Evolutionary conservation across 2,888 invertebrate genomes (phyloP).

Genomic region (Dicyrtoma fusca): DNA sequence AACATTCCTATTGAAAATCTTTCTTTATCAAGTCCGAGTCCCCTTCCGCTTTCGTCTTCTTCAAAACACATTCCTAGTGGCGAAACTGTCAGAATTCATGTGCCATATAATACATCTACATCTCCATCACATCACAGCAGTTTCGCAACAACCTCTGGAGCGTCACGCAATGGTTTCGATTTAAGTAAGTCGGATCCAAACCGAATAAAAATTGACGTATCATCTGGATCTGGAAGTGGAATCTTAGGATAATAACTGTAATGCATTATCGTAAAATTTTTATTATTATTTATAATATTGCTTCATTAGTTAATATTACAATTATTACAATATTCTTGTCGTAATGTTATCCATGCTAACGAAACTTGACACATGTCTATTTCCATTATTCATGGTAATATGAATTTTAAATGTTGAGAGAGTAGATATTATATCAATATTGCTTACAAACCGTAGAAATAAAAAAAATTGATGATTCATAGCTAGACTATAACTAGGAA

Average conservation of each 20-base stretch:
- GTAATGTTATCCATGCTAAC: constrained; percentile 22
- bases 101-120: constrained; percentile 49
- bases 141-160: constrained; percentile 34
- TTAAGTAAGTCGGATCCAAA: constrained; percentile 54
- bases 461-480: constrained; percentile 18
- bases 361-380: constrained; percentile 20
- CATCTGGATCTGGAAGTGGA: constrained; percentile 39
- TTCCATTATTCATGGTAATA: constrained; percentile 21
- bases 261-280: constrained; percentile 18
- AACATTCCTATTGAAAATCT: constrained; percentile 34
- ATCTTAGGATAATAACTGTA: constrained; percentile 27
- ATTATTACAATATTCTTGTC: constrained; percentile 20
- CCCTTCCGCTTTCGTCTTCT: constrained; percentile 23
- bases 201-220: constrained; percentile 56
- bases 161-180: constrained; percentile 48
- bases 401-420: constrained; percentile 24
- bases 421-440: constrained; percentile 26
- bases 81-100: constrained; percentile 55
- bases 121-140: constrained; percentile 34
- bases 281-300: constrained; percentile 10
- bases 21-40: constrained; percentile 31
- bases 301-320: constrained; percentile 10
- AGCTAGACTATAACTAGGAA: constrained; percentile 12
- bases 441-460: constrained; percentile 12
- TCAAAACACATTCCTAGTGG: constrained; percentile 48